Evolutionary conservation across 92 coral and sea anemone genomes (phyloP).

Genomic region (Muricea muricata): DNA sequence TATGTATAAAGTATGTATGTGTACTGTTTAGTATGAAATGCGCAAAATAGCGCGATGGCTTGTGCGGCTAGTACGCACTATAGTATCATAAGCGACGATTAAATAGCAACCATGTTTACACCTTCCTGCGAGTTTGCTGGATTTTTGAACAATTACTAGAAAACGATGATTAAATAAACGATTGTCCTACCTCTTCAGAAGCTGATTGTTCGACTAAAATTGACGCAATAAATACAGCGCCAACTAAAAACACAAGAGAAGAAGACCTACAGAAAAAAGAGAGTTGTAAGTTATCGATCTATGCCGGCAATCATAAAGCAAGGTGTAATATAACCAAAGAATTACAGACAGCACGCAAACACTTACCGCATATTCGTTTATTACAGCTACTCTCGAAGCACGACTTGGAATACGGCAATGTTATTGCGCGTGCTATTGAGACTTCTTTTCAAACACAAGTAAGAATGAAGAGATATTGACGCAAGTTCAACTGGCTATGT

Average conservation of each 20-base stretch:
- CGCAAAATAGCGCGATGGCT: not conserved
- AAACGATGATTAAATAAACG: slow-evolving; percentile 21
- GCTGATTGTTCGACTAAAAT: slow-evolving; percentile 25
- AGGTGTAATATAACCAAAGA: not conserved
- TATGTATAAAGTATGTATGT: no score
- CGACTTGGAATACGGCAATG: not conserved
- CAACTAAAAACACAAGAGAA: slow-evolving; percentile 23
- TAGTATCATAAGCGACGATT: slow-evolving; percentile 4
- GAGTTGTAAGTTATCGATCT: not conserved
- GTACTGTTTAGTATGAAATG: not conserved
- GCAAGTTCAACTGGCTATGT: slow-evolving; percentile 27
- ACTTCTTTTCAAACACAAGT: not conserved
- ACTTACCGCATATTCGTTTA: slow-evolving; percentile 38
- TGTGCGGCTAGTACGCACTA: not conserved
- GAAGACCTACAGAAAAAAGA: slow-evolving; percentile 20
- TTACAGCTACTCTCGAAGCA: not conserved
- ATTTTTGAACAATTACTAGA: slow-evolving; percentile 30
- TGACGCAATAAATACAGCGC: slow-evolving; percentile 35
- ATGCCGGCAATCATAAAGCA: not conserved
- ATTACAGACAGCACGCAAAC: not conserved
- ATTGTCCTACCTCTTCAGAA: slow-evolving; percentile 39
- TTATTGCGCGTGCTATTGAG: not conserved
- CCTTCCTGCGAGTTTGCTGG: slow-evolving; percentile 9
- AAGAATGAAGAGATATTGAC: not conserved
- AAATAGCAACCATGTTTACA: not conserved